phyloP scores from a whole-genome alignment of 2,113 vertebrate genomes.

The Symphodus melops region DNA sequence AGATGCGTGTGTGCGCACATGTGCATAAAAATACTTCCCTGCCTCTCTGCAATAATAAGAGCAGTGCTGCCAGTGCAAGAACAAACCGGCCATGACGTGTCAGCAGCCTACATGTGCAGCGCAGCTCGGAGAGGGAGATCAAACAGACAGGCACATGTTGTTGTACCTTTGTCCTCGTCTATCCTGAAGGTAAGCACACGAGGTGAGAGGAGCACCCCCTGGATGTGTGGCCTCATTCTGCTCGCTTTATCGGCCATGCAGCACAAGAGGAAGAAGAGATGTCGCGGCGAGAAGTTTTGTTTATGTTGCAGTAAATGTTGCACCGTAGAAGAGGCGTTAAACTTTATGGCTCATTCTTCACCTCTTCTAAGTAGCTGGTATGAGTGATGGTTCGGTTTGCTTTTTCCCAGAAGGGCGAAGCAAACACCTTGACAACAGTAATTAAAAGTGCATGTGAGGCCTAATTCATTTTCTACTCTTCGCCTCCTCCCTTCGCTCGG shows the following conservation, averaged over 20 bases:
- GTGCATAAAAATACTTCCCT: conserved; percentile 28
- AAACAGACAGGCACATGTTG: conserved; percentile 66
- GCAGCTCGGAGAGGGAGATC: conserved; percentile 49
- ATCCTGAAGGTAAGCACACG: conserved; percentile 56
- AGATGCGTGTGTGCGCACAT: conserved; percentile 27
- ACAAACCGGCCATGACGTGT: conserved; percentile 54
- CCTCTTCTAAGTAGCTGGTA: conserved; percentile 40
- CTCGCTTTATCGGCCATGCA: conserved; percentile 56
- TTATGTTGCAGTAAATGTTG: conserved; percentile 66
- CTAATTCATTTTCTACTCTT: conserved; percentile 68
- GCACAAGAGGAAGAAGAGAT: conserved; percentile 26
- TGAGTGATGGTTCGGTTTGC: conserved; percentile 63
- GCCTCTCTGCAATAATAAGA: conserved; percentile 43
- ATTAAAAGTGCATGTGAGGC: conserved; percentile 72
- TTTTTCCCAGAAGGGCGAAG: conserved; percentile 71
- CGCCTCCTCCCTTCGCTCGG: conserved; percentile 64
- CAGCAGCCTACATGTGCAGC: conserved; percentile 58
- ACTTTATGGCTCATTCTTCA: conserved; percentile 53
- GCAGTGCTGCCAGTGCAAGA: conserved; percentile 41
- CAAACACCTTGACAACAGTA: conserved; percentile 78
- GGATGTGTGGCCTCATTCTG: conserved; percentile 65
- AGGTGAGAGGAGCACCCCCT: conserved; percentile 55
- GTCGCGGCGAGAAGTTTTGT: conserved; percentile 39
- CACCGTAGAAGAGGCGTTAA: conserved; percentile 43
- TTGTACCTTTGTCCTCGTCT: conserved; percentile 57